phyloP scores from a whole-genome alignment of 2,888 invertebrate species.

The Cosmia pyralina region DNA sequence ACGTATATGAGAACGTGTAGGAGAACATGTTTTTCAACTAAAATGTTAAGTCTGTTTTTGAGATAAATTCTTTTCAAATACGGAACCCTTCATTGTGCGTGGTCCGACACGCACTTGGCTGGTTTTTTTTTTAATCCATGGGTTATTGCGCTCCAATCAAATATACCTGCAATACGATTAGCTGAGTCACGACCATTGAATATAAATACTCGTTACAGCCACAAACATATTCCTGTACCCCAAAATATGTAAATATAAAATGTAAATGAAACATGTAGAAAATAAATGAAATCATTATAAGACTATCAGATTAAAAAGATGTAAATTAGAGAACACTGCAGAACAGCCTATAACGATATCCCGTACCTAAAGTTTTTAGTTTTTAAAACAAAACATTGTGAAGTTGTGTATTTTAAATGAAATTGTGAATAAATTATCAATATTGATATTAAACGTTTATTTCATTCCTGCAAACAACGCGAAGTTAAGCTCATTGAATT shows the following conservation, averaged over 20 bases:
- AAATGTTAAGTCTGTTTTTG: too few species aligned
- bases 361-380: conserved; percentile 89
- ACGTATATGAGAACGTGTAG: too few species aligned
- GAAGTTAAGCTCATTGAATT: conserved; percentile 51
- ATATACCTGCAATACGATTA: neutral
- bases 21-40: too few species aligned
- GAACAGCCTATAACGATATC: conserved; percentile 86
- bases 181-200: conserved; percentile 27
- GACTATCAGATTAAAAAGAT: conserved; percentile 78
- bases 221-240: conserved; percentile 75
- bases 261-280: conserved; percentile 86
- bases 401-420: conserved; percentile 91
- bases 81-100: too few species aligned
- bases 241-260: conserved; percentile 84
- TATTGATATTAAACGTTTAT: conserved; percentile 86
- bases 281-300: conserved; percentile 80
- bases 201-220: conserved; percentile 58
- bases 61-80: too few species aligned
- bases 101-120: too few species aligned
- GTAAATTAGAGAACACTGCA: conserved; percentile 86
- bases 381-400: conserved; percentile 89
- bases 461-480: conserved; percentile 54
- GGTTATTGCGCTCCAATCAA: conserved; percentile 42
- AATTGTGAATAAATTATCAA: conserved; percentile 91
- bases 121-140: conserved; percentile 16